Evolutionary conservation across 1,140 invertebrate species (phyloP), one percentile per base, ranked within the genome.

Genomic region (Heliconius congener): DNA sequence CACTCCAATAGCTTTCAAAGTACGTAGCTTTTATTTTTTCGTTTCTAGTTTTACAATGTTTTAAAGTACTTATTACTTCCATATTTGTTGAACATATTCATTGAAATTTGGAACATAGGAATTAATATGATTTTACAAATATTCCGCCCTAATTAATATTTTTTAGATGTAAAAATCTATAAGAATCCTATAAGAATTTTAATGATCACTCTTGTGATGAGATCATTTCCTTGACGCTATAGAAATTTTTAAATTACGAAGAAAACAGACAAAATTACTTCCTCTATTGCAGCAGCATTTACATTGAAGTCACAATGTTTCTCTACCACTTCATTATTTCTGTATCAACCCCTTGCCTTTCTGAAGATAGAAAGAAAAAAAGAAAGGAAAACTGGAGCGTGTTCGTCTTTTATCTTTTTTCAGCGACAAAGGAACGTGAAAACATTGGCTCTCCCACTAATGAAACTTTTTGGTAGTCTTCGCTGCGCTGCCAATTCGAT

Each of bases 401-500:
- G 82, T 84, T 88, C 87, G 76, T 87, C 81, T 87, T 86, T 87
- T 86, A 85, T 88, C 84, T 90, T 86, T 37, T 85, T 82, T 84
- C 80, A 77, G 76, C 81, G 85, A 87, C 87, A 89, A 89, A 91
- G 86, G 85, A 84, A 84, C 76, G 80, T 74, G 78, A 81, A 85
- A 84, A 85, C 85, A 88, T 90, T 86, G 84, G 87, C 88, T 91
- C 85, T 91, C 86, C 82, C 82, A 83, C 84, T 92, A 90, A 92
- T 92, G 88, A 90, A 92, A 88, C 84, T 91, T 90, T 91, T 90
- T 85, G 85, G 88, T 88, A 85, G 80, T 82, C 71, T 72, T 37
- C 71, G 19, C 30, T 73, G 84, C 84, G 73, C 75, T 79, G 73
- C 79, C 87, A 85, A 89, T 88, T 85, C 78, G 82, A 87, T 90